Percentiles rank a stretch among this genome's conserved stretches.
Evolutionary conservation across 1,140 invertebrate species (phyloP).

Genomic region (Tetraneura akinire): DNA sequence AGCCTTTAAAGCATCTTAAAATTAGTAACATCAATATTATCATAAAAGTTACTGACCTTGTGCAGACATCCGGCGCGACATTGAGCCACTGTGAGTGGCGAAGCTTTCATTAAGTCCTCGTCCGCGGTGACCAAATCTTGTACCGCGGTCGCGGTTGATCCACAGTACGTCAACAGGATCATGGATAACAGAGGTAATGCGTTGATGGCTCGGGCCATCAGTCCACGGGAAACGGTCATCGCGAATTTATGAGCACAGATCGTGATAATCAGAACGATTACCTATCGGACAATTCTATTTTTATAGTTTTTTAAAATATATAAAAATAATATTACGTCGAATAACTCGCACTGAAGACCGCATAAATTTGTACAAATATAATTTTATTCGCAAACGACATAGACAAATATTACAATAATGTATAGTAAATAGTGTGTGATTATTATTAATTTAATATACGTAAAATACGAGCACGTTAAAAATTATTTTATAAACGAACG

Average conservation of each 20-base stretch:
- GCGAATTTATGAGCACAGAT: neutral
- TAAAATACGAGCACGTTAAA: neutral
- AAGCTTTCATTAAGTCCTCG: constrained; percentile 60
- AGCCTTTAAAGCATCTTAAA: no score
- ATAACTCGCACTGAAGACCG: no score
- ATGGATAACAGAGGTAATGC: neutral
- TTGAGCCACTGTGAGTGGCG: constrained; percentile 68
- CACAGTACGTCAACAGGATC: neutral
- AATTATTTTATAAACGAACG: neutral
- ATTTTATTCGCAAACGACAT: no score
- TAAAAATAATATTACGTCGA: no score
- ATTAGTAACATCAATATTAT: no score
- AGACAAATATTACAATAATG: no score
- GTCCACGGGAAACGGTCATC: constrained; percentile 6
- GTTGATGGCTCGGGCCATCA: neutral
- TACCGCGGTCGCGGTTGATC: neutral
- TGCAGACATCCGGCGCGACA: constrained; percentile 69
- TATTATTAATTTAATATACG: no score
- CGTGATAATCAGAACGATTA: no score
- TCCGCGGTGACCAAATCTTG: neutral
- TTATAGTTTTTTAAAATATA: no score
- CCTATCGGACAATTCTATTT: no score
- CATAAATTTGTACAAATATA: no score
- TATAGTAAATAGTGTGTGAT: no score
- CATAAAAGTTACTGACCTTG: constrained; percentile 62